Percentiles rank a stretch among this genome's conserved stretches.
These are phyloP conservation scores for Cryptotermes secundus DNA, from an alignment of 1,140 invertebrate genomes.

Conservation along the genomic window DNA sequence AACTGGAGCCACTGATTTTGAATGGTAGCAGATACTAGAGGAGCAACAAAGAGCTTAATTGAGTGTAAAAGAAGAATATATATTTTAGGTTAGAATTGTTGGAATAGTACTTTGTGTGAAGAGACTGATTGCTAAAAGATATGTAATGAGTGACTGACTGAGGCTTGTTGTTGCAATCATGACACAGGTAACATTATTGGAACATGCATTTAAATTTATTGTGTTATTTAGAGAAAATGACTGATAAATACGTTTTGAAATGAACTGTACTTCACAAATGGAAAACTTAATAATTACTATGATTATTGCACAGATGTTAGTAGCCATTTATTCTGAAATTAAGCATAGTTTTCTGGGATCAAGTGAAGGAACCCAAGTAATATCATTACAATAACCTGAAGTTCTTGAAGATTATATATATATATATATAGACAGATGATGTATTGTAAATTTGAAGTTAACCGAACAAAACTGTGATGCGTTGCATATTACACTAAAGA, in stretches of 20 bases:
- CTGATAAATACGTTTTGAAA: neutral
- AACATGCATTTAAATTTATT: neutral
- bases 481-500: neutral
- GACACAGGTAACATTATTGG: neutral
- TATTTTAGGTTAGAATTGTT: neutral
- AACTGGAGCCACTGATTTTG: neutral
- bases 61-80: neutral
- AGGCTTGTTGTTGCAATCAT: neutral
- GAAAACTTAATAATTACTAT: neutral
- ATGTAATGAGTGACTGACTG: neutral
- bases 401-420: neutral
- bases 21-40: neutral
- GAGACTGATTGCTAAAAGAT: neutral
- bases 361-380: neutral
- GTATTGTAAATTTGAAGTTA: neutral
- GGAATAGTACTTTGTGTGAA: neutral
- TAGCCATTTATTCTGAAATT: neutral
- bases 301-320: neutral
- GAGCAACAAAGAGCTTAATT: neutral
- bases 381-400: neutral
- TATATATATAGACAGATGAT: neutral
- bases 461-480: neutral
- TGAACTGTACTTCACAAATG: neutral
- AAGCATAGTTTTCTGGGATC: neutral
- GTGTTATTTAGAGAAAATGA: neutral